phyloP scores from a whole-genome alignment of 2,113 vertebrate species.

The Tetrao urogallus region DNA sequence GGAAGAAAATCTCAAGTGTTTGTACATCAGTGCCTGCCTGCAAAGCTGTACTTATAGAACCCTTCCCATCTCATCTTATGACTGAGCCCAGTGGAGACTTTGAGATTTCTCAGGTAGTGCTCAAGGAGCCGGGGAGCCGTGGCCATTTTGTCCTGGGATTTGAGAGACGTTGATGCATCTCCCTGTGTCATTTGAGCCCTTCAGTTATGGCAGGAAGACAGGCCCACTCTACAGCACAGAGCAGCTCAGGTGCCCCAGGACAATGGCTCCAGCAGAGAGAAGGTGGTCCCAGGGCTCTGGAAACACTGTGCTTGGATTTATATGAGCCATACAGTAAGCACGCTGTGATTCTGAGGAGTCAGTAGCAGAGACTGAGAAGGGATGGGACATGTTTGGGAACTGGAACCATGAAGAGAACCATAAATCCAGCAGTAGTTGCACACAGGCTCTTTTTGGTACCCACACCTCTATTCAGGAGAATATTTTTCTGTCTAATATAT shows the following conservation, averaged over 20 bases:
- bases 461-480: not conserved
- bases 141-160: not conserved
- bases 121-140: not conserved
- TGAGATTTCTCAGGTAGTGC: not conserved
- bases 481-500: not conserved
- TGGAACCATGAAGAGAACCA: not conserved
- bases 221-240: not conserved
- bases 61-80: not conserved
- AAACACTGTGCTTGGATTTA: not conserved
- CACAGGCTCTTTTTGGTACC: not conserved
- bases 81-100: not conserved
- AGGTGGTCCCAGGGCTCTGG: not conserved
- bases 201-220: not conserved
- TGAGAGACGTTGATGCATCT: not conserved
- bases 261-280: not conserved
- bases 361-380: not conserved
- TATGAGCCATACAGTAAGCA: rapidly evolving
- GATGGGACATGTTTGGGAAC: not conserved
- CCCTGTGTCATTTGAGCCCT: not conserved
- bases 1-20: not conserved
- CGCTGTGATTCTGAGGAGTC: not conserved
- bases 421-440: not conserved
- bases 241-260: not conserved
- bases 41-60: not conserved
- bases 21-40: not conserved